Conservation (phyloP, 2,888 invertebrate species). For the Torymus auratus region DNA sequence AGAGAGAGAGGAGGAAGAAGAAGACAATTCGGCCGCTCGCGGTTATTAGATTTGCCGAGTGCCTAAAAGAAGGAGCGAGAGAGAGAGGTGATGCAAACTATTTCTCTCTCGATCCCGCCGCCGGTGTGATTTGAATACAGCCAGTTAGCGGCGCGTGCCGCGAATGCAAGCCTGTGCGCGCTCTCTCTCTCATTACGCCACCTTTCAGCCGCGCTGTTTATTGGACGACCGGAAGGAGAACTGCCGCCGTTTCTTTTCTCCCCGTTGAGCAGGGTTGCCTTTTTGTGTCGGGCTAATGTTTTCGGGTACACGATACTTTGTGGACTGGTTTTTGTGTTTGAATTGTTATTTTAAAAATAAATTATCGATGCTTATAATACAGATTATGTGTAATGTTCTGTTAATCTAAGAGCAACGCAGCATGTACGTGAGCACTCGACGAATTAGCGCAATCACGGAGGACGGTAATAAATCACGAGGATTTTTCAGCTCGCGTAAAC, state of each 20-base stretch:
- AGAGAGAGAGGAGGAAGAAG: not conserved
- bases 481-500: too few species aligned
- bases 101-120: constrained; percentile 70
- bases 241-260: constrained; percentile 6
- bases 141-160: constrained; percentile 75
- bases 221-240: constrained; percentile 13
- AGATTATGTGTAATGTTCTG: too few species aligned
- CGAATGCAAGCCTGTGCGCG: constrained; percentile 66
- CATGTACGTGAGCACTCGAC: too few species aligned
- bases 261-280: too few species aligned
- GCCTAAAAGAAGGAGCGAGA: not conserved
- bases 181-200: constrained; percentile 69
- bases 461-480: too few species aligned
- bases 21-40: constrained; percentile 12
- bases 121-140: constrained; percentile 76
- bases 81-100: constrained; percentile 65
- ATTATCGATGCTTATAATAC: too few species aligned
- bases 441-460: too few species aligned
- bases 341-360: too few species aligned
- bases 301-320: too few species aligned
- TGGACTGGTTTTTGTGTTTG: too few species aligned
- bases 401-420: too few species aligned
- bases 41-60: constrained; percentile 37
- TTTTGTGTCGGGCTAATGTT: too few species aligned
- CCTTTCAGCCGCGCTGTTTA: constrained; percentile 54